Percentiles rank a stretch among this genome's conserved stretches.
These are phyloP conservation scores for Potamarius usumacintae DNA, from an alignment of 2,113 vertebrate species.

Conservation along the genomic window DNA sequence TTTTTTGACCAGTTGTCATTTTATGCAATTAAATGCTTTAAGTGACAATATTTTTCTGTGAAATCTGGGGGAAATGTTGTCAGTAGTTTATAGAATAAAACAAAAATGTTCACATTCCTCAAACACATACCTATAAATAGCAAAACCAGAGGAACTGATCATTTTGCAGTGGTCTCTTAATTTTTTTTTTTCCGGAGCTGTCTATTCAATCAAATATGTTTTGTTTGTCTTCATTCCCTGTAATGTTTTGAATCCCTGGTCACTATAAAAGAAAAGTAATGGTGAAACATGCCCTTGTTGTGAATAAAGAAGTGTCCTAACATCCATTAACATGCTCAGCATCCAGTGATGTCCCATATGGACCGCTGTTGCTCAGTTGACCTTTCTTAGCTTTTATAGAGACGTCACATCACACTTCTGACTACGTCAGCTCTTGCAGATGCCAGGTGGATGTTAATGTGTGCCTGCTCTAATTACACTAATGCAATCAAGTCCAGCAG, in stretches of 20 bases:
- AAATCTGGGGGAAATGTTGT: no score
- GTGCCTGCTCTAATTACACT: background rate
- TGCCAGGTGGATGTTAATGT: background rate
- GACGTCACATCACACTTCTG: background rate
- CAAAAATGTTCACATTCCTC: no score
- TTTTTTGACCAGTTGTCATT: no score
- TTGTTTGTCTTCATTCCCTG: background rate
- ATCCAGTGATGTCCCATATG: slow-evolving; percentile 13
- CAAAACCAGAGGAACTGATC: no score
- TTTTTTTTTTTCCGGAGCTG: no score
- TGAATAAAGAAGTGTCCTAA: background rate
- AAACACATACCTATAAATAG: no score
- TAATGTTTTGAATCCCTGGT: background rate
- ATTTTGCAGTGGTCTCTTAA: no score
- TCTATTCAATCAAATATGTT: background rate
- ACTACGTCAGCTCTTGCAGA: background rate
- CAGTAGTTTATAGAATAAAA: no score
- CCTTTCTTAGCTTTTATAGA: slow-evolving; percentile 10
- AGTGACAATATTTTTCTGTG: no score
- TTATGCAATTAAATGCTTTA: no score
- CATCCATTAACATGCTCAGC: background rate
- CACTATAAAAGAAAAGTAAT: slow-evolving; percentile 1
- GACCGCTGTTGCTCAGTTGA: slow-evolving; percentile 34
- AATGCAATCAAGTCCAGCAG: slow-evolving; percentile 4
- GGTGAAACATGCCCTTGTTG: background rate